These are phyloP conservation scores for Aurelia aurita DNA, from an alignment of 30 jellyfish, hydroid and myxozoan genomes.

Conservation along the genomic window DNA sequence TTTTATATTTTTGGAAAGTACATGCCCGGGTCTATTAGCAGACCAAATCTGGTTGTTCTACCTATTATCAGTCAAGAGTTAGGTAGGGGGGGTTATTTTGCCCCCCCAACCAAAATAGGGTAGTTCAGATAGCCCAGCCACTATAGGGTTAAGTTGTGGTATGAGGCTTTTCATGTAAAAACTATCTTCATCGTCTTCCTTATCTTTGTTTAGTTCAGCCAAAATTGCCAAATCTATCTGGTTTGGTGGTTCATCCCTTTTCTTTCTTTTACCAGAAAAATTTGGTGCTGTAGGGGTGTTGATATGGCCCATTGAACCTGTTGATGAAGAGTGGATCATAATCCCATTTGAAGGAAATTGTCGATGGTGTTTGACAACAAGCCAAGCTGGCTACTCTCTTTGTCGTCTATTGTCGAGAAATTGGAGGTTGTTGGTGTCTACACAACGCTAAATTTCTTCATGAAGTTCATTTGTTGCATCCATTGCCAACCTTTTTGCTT, in stretches of 20 bases:
- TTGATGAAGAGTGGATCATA: slow-evolving; percentile 46
- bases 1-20: too few species aligned
- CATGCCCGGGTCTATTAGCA: too few species aligned
- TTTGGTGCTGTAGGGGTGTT: slow-evolving; percentile 19
- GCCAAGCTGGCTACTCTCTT: too few species aligned
- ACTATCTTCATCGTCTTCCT: slow-evolving; percentile 40
- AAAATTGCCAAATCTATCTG: slow-evolving; percentile 41
- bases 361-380: too few species aligned
- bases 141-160: too few species aligned
- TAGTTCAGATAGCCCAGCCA: too few species aligned
- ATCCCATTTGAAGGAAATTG: slow-evolving; percentile 8
- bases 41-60: too few species aligned
- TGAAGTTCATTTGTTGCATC: slow-evolving; percentile 25
- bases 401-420: too few species aligned
- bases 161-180: slow-evolving; percentile 33
- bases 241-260: slow-evolving; percentile 31
- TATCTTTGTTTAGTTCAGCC: slow-evolving; percentile 4
- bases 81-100: too few species aligned
- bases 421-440: slow-evolving; percentile 57
- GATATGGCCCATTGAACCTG: too few species aligned
- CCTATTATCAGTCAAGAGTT: too few species aligned
- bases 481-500: slow-evolving; percentile 40
- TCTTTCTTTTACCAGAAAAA: slow-evolving; percentile 61
- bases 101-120: too few species aligned
- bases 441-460: slow-evolving; percentile 14